A percentile compares a stretch with the other conserved stretches of the same genome.
Conservation (phyloP, 2,888 invertebrate genomes). For the Oscheius sp. region DNA sequence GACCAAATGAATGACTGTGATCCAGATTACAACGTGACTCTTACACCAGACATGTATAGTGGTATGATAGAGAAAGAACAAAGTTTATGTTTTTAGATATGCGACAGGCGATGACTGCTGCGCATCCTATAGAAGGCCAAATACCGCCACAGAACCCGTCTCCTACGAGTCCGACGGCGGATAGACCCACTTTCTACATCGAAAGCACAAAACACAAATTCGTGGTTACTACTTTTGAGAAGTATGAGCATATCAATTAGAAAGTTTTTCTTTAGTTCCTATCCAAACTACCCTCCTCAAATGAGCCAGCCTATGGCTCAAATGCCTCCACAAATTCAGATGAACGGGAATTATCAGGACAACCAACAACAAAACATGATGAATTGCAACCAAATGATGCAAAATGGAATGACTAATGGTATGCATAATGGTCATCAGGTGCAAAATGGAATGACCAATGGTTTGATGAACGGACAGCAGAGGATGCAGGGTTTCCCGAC, state of each 20-base stretch:
- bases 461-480: constrained; percentile 3
- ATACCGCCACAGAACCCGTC: constrained; percentile 22
- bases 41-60: constrained; percentile 65
- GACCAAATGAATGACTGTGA: constrained; percentile 58
- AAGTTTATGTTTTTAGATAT: constrained; percentile 48
- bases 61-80: constrained; percentile 38
- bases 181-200: constrained; percentile 56
- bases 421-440: not conserved
- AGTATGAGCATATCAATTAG: constrained; percentile 1
- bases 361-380: constrained; percentile 20
- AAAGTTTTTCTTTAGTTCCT: not conserved
- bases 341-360: constrained; percentile 2
- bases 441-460: constrained; percentile 5
- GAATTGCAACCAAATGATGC: constrained; percentile 8
- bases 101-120: constrained; percentile 49
- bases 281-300: constrained; percentile 16
- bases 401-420: not conserved
- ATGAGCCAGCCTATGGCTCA: constrained; percentile 3
- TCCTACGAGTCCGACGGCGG: constrained; percentile 39
- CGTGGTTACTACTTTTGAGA: constrained; percentile 51
- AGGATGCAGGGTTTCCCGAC: constrained; percentile 14
- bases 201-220: constrained; percentile 61
- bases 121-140: constrained; percentile 23
- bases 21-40: constrained; percentile 67
- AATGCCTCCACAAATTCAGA: not conserved